These are phyloP conservation scores for Centrocercus urophasianus DNA, from an alignment of 2,113 vertebrate species.

Conservation along the genomic window DNA sequence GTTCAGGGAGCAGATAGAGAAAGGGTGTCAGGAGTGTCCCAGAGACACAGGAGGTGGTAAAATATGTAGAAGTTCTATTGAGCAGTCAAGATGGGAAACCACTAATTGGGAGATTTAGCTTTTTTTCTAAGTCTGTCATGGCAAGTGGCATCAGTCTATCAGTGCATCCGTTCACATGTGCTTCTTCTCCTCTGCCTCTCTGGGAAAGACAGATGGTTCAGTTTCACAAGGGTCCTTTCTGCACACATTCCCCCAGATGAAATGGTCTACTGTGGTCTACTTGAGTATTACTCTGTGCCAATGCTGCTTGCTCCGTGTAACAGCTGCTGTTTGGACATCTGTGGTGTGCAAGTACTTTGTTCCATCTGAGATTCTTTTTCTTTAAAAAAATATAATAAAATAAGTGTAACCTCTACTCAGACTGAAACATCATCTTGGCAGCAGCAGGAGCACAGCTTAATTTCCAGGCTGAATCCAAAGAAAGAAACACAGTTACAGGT, in stretches of 20 bases:
- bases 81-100: background rate
- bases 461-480: background rate
- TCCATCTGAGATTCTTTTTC: background rate
- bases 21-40: background rate
- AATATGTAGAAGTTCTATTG: background rate
- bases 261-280: background rate
- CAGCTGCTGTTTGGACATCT: background rate
- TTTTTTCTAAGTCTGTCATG: background rate
- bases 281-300: background rate
- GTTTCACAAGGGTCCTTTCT: background rate
- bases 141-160: conserved; percentile 15
- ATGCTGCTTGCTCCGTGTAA: background rate
- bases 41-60: background rate
- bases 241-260: background rate
- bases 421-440: fast-evolving
- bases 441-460: background rate
- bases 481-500: background rate
- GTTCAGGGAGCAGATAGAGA: background rate
- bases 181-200: background rate
- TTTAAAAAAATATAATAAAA: background rate
- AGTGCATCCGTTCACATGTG: background rate
- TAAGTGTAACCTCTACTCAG: background rate
- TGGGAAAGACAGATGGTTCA: background rate
- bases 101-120: conserved; percentile 2
- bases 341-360: background rate